Percentiles rank a stretch among this genome's conserved stretches.
Evolutionary conservation across 2,797 vertebrate species (phyloP).

Genomic region (Mormyrops attenuatus): DNA sequence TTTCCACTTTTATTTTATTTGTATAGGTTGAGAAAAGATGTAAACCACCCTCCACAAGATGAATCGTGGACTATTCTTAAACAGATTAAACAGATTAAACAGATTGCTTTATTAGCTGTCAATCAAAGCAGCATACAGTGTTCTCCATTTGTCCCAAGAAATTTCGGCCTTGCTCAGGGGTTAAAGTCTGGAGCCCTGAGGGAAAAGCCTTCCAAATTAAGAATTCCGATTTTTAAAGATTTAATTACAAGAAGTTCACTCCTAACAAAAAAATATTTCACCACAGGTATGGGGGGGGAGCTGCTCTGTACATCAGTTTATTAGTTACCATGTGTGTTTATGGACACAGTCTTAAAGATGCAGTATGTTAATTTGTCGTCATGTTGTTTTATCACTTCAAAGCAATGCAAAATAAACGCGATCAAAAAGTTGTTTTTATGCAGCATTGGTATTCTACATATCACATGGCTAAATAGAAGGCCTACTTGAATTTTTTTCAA

Average conservation of each 20-base stretch:
- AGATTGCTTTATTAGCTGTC: neutral
- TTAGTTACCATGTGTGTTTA: neutral
- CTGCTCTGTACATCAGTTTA: neutral
- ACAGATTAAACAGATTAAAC: too few relatives aligned
- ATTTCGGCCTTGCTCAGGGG: neutral
- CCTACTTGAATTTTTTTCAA: neutral
- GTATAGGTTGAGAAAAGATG: neutral
- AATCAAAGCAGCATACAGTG: neutral
- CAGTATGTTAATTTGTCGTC: neutral
- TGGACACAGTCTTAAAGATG: neutral
- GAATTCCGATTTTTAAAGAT: neutral
- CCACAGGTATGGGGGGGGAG: neutral
- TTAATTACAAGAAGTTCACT: neutral
- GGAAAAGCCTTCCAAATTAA: neutral
- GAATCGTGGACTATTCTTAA: neutral
- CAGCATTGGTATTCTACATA: neutral
- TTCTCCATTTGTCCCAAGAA: neutral
- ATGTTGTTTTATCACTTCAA: neutral
- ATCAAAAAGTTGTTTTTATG: neutral
- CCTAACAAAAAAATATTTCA: neutral
- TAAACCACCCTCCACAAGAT: neutral
- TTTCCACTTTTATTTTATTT: neutral
- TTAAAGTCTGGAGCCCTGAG: neutral
- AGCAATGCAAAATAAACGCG: neutral
- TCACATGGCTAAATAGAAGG: neutral